These are phyloP conservation scores for Origma solitaria DNA, from an alignment of 2,113 vertebrate genomes.

Conservation along the genomic window DNA sequence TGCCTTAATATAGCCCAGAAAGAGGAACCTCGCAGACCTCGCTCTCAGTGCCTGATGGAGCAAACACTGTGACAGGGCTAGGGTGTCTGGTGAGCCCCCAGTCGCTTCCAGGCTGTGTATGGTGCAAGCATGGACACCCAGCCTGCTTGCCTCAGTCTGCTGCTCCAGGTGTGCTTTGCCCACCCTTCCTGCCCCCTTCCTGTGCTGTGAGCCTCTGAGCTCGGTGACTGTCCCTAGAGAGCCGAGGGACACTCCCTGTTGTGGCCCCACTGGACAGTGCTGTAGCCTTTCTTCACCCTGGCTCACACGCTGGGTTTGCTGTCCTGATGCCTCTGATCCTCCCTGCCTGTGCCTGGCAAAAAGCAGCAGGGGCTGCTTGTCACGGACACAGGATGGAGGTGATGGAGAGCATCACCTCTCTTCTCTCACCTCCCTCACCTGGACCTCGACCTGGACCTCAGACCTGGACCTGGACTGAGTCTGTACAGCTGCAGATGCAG, in stretches of 20 bases:
- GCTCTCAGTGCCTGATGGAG: neutral
- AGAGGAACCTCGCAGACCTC: neutral
- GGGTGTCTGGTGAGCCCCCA: neutral
- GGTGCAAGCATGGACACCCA: fast-evolving
- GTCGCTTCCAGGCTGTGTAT: fast-evolving
- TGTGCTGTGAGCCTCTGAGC: neutral
- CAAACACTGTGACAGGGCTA: neutral
- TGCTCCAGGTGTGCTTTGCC: neutral
- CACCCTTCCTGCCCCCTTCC: neutral
- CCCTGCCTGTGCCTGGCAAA: neutral
- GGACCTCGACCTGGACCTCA: too few relatives aligned
- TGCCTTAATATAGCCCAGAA: slow-evolving; percentile 15
- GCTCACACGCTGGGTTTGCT: neutral
- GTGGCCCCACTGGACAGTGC: fast-evolving
- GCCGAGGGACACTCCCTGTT: fast-evolving
- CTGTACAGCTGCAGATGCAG: neutral
- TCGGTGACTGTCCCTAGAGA: neutral
- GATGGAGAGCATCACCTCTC: neutral
- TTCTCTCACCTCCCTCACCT: neutral
- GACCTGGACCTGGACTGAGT: too few relatives aligned
- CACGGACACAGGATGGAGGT: neutral
- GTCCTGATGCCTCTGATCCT: neutral
- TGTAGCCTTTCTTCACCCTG: neutral
- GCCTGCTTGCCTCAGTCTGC: fast-evolving
- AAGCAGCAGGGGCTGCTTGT: neutral